Evolutionary conservation across 2,113 vertebrate species (phyloP).

Genomic region (Python bivittatus): DNA sequence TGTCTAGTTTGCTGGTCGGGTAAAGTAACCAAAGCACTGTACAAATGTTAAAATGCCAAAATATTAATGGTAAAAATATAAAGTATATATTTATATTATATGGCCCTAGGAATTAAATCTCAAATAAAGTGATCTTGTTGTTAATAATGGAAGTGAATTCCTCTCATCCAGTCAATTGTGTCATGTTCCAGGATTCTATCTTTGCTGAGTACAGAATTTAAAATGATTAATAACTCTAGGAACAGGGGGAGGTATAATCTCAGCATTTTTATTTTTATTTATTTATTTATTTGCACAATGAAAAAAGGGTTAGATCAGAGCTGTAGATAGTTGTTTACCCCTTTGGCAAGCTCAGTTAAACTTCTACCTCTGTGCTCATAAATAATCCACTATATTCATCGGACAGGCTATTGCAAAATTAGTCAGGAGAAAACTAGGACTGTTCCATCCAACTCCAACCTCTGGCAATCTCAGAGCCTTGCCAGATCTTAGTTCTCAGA

Average conservation of each 20-base stretch:
- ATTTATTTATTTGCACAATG: neutral
- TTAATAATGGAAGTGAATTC: neutral
- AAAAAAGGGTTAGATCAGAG: slow-evolving; percentile 15
- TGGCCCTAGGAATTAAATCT: neutral
- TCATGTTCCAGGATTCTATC: neutral
- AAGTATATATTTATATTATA: neutral
- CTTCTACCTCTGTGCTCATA: slow-evolving; percentile 14
- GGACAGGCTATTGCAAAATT: slow-evolving; percentile 10
- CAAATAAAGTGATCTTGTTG: neutral
- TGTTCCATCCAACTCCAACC: neutral
- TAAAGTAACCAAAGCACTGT: neutral
- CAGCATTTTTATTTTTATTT: neutral
- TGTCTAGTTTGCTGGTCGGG: neutral
- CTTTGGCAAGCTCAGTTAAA: slow-evolving; percentile 20
- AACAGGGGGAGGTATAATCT: neutral
- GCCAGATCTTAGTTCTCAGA: neutral
- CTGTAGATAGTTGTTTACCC: slow-evolving; percentile 20
- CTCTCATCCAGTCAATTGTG: neutral
- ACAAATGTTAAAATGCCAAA: neutral
- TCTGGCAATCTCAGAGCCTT: neutral
- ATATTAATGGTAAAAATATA: neutral
- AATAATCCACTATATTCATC: slow-evolving; percentile 27
- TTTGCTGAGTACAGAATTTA: neutral
- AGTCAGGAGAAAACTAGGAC: neutral
- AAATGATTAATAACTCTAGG: slow-evolving; percentile 14